phyloP scores from a whole-genome alignment of 2,888 invertebrate species.

The Polyommatus iphigenia region DNA sequence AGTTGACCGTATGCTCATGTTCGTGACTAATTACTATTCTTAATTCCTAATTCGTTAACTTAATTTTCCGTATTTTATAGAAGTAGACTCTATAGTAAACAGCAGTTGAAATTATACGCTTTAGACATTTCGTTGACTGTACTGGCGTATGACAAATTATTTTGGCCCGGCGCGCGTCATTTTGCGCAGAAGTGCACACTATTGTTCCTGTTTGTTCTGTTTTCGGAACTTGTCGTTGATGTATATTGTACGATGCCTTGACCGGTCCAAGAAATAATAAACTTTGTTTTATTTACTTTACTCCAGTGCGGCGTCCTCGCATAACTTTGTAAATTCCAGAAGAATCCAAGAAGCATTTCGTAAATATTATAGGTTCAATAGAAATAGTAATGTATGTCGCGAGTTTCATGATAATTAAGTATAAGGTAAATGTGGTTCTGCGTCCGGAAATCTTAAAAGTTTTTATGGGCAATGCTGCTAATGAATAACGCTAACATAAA shows the following conservation, averaged over 20 bases:
- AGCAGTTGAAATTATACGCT: slow-evolving; percentile 8
- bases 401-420: too few relatives aligned
- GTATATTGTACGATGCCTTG: slow-evolving; percentile 2
- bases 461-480: too few relatives aligned
- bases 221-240: slow-evolving; percentile 32
- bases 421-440: too few relatives aligned
- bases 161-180: slow-evolving; percentile 43
- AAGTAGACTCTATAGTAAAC: not conserved
- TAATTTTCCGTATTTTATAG: too few relatives aligned
- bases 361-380: too few relatives aligned
- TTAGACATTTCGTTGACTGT: slow-evolving; percentile 37
- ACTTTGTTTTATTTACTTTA: slow-evolving; percentile 15
- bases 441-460: too few relatives aligned
- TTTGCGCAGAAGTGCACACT: slow-evolving; percentile 50
- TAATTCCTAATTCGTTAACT: too few relatives aligned
- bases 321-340: not conserved
- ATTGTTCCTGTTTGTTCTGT: slow-evolving; percentile 56
- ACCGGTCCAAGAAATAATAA: slow-evolving; percentile 28
- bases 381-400: too few relatives aligned
- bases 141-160: slow-evolving; percentile 47
- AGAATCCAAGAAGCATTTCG: not conserved
- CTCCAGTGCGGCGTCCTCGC: not conserved
- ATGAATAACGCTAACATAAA: too few relatives aligned
- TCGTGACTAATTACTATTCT: too few relatives aligned
- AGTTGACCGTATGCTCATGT: too few relatives aligned